Conservation (phyloP, 2,888 invertebrate species). For the Erebia palarica region DNA sequence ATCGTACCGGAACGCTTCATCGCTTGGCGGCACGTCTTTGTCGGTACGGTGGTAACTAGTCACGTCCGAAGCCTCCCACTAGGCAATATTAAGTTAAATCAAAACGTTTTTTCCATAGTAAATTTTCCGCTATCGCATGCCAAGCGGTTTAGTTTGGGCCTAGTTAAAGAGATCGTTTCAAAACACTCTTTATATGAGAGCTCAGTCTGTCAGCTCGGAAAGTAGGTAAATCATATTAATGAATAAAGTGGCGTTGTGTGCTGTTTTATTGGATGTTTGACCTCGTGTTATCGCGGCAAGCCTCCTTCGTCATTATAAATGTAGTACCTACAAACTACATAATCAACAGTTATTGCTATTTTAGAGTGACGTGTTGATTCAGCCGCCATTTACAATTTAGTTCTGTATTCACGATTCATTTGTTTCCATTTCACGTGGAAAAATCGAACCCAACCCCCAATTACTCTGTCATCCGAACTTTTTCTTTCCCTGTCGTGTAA, state of each 20-base stretch:
- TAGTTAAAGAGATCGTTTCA: slow-evolving; percentile 7
- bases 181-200: slow-evolving; percentile 17
- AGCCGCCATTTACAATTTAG: slow-evolving; percentile 19
- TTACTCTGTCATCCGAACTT: neutral
- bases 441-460: neutral
- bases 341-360: slow-evolving; percentile 61
- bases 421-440: neutral
- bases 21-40: too few species aligned
- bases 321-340: slow-evolving; percentile 44
- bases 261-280: slow-evolving; percentile 65
- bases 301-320: slow-evolving; percentile 65
- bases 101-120: neutral
- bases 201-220: slow-evolving; percentile 13
- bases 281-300: slow-evolving; percentile 75
- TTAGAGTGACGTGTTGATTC: slow-evolving; percentile 47
- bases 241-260: slow-evolving; percentile 55
- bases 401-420: slow-evolving; percentile 1
- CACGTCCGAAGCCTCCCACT: too few species aligned
- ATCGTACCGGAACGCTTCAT: too few species aligned
- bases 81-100: too few species aligned
- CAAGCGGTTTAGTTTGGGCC: slow-evolving; percentile 7
- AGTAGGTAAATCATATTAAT: slow-evolving; percentile 57
- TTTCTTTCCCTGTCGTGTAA: too few species aligned
- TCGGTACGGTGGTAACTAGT: too few species aligned
- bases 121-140: neutral